phyloP scores from a whole-genome alignment of 2,888 invertebrate genomes.

The Drosophila mulleri region DNA sequence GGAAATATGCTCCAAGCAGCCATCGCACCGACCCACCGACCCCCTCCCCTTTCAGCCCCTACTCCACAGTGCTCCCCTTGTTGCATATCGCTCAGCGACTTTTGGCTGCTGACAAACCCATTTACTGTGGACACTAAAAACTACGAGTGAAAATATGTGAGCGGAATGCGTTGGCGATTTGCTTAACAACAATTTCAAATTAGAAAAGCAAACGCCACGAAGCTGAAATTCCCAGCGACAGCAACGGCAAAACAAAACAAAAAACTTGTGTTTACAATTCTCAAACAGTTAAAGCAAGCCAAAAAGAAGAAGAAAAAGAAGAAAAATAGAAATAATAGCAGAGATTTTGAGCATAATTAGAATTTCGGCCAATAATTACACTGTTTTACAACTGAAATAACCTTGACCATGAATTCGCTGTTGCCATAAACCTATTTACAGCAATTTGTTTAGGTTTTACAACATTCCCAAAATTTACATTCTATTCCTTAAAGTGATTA shows the following conservation, averaged over 20 bases:
- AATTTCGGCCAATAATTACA: background rate
- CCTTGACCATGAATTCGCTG: slow-evolving; percentile 17
- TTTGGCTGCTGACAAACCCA: slow-evolving; percentile 55
- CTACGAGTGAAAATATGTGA: slow-evolving; percentile 24
- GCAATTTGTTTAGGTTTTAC: slow-evolving; percentile 1
- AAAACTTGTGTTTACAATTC: slow-evolving; percentile 24
- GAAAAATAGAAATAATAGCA: background rate
- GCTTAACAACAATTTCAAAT: slow-evolving; percentile 11
- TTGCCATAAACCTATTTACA: slow-evolving; percentile 1
- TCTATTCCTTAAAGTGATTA: background rate
- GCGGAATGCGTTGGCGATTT: slow-evolving; percentile 21
- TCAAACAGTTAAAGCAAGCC: slow-evolving; percentile 4
- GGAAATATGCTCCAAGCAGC: background rate
- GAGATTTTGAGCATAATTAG: slow-evolving; percentile 7
- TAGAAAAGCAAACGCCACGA: background rate
- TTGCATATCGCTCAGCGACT: slow-evolving; percentile 42
- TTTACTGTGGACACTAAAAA: slow-evolving; percentile 44
- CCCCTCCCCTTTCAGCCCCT: background rate
- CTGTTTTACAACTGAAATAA: background rate
- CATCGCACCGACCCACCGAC: background rate
- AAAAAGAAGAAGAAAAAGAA: background rate
- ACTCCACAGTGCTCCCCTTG: slow-evolving; percentile 4
- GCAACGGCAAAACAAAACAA: background rate
- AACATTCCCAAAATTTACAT: background rate
- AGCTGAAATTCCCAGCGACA: background rate